Conservation (phyloP, 2,888 invertebrate species). For the Anticlea derivata region DNA sequence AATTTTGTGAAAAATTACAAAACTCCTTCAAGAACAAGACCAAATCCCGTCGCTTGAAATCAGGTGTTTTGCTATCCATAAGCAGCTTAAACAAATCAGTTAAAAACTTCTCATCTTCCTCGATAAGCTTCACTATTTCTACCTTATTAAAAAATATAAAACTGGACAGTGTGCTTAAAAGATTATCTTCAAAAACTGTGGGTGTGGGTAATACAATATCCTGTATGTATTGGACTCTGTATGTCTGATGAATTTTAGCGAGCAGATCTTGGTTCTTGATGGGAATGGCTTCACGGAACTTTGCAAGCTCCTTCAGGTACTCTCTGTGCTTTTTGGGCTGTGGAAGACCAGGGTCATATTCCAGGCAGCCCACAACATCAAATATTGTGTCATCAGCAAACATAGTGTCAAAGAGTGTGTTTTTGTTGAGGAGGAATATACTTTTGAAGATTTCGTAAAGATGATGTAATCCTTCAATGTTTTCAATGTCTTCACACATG, state of each 20-base stretch:
- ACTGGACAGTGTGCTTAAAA: slow-evolving; percentile 98
- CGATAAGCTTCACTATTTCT: slow-evolving; percentile 98
- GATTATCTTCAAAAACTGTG: slow-evolving; percentile 99
- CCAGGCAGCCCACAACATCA: slow-evolving; percentile 98
- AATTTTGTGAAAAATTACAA: slow-evolving; percentile 99
- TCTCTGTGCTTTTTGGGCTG: slow-evolving; percentile 97
- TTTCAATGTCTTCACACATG: slow-evolving; percentile 98
- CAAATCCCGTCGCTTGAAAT: slow-evolving; percentile 94
- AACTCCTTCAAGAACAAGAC: slow-evolving; percentile 99
- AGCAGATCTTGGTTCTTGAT: slow-evolving; percentile 97
- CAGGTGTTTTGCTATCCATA: slow-evolving; percentile 93
- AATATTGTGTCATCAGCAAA: slow-evolving; percentile 98
- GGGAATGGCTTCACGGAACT: slow-evolving; percentile 96
- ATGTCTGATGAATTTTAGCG: slow-evolving; percentile 99
- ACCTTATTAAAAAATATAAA: slow-evolving; percentile 99
- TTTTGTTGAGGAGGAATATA: slow-evolving; percentile 99
- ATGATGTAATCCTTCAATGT: slow-evolving; percentile 96
- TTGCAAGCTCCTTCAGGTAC: slow-evolving; percentile 96
- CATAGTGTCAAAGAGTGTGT: slow-evolving; percentile 98
- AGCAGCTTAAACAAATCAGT: slow-evolving; percentile 97
- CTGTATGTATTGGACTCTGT: slow-evolving; percentile 99
- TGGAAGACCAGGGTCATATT: slow-evolving; percentile 96
- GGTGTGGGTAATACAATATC: slow-evolving; percentile 99
- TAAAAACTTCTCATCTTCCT: slow-evolving; percentile 99
- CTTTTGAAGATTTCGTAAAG: slow-evolving; percentile 99